phyloP scores from a whole-genome alignment of 2,888 invertebrate genomes.

The Perizoma flavofasciatum region DNA sequence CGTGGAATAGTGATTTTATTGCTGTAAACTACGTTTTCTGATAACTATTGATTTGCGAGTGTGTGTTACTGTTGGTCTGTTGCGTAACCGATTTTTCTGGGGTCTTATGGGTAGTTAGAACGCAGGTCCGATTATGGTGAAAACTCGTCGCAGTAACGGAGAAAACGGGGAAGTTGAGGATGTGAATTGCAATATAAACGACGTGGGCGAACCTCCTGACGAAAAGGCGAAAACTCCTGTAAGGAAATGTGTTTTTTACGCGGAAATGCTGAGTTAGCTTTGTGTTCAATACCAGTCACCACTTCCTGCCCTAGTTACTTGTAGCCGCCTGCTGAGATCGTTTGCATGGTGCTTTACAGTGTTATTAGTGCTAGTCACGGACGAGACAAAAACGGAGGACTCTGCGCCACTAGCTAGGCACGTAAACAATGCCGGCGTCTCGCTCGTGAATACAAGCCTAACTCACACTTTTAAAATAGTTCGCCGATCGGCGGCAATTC shows the following conservation, averaged over 20 bases:
- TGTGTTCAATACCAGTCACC: conserved; percentile 49
- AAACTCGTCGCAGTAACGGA: conserved; percentile 83
- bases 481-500: too few species aligned
- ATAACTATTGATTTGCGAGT: conserved; percentile 51
- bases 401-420: too few species aligned
- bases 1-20: conserved; percentile 58
- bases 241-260: conserved; percentile 53
- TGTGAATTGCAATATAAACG: conserved; percentile 75
- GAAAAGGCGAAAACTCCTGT: conserved; percentile 76
- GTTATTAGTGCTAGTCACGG: conserved; percentile 10
- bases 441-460: too few species aligned
- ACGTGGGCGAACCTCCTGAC: conserved; percentile 76
- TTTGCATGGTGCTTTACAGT: conserved; percentile 66
- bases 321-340: conserved; percentile 49
- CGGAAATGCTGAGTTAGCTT: conserved; percentile 56
- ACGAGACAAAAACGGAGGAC: too few species aligned
- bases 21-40: conserved; percentile 47
- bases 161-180: conserved; percentile 81
- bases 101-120: conserved; percentile 64
- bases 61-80: conserved; percentile 56
- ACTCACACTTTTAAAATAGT: too few species aligned
- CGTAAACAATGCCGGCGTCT: too few species aligned
- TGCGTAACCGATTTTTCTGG: conserved; percentile 63
- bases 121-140: conserved; percentile 76
- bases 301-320: conserved; percentile 67